Conservation (phyloP, 1,140 invertebrate genomes). For the Sarcophaga peregrina region DNA sequence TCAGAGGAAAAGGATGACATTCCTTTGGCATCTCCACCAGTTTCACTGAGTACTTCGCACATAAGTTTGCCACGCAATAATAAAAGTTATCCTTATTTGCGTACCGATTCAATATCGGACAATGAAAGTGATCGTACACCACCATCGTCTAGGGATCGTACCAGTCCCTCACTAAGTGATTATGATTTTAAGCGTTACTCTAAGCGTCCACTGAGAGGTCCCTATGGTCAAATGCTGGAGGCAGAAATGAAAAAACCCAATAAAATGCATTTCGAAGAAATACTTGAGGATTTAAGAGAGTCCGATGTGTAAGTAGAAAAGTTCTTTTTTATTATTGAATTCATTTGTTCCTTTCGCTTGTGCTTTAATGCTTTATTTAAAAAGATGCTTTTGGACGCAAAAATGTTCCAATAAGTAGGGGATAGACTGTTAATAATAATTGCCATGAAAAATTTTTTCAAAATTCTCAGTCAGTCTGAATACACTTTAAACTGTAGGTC, state of each 20-base stretch:
- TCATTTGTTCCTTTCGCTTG: too few relatives aligned
- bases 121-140: slow-evolving; percentile 68
- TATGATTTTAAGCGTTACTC: slow-evolving; percentile 72
- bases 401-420: too few relatives aligned
- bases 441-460: too few relatives aligned
- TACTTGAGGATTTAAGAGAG: slow-evolving; percentile 66
- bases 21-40: slow-evolving; percentile 19
- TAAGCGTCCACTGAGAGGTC: slow-evolving; percentile 80
- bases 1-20: slow-evolving; percentile 78
- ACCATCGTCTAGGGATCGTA: slow-evolving; percentile 50
- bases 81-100: slow-evolving; percentile 56
- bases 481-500: too few relatives aligned
- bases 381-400: too few relatives aligned
- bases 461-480: too few relatives aligned
- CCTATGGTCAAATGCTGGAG: slow-evolving; percentile 85
- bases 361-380: background rate
- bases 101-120: slow-evolving; percentile 71
- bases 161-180: slow-evolving; percentile 58
- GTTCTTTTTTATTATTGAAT: background rate
- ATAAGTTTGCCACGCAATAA: slow-evolving; percentile 35
- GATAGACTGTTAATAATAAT: too few relatives aligned
- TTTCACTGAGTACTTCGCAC: slow-evolving; percentile 7
- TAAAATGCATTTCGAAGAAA: slow-evolving; percentile 69
- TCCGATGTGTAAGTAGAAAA: slow-evolving; percentile 54
- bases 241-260: slow-evolving; percentile 83